Conservation (phyloP, 1,140 invertebrate species). For the Drosophila melanogaster region Release_6_plus_ISO1_MT NC_004354.4:13491501-13492000, state of each 20-base stretch:
- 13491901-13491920: slow-evolving; percentile 12
- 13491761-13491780: neutral
- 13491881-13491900: neutral
- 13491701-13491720: neutral
- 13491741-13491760: neutral
- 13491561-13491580: too few species aligned
- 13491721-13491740: neutral
- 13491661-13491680: neutral
- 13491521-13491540: too few species aligned
- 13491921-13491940: neutral
- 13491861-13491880: slow-evolving; percentile 12
- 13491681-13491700: neutral
- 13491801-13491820: slow-evolving; percentile 11
- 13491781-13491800: neutral
- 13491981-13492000: slow-evolving; percentile 54
- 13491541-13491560: too few species aligned
- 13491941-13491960: neutral
- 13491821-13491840: slow-evolving; percentile 33
- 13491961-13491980: slow-evolving; percentile 50
- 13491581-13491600: too few species aligned
- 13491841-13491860: slow-evolving; percentile 42
- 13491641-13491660: neutral
- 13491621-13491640: too few species aligned
- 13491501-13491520: too few species aligned
- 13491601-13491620: too few species aligned